phyloP scores from a whole-genome alignment of 2,113 vertebrate genomes.

The Craseonycteris thonglongyai region DNA sequence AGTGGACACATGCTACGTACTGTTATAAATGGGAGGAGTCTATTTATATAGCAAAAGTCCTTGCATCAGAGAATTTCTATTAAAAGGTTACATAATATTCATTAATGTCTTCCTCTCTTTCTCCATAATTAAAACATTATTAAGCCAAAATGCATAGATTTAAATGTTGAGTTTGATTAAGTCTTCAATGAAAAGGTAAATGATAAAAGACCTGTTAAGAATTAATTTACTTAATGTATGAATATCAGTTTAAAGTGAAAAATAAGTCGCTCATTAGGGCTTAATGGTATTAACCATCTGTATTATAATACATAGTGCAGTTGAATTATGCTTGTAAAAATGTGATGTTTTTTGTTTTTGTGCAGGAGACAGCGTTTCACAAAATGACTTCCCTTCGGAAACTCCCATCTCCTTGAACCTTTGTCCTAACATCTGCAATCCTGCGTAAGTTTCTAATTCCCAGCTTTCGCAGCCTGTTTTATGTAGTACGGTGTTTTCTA shows the following conservation, averaged over 20 bases:
- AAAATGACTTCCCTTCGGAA: slow-evolving; percentile 78
- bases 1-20: not conserved
- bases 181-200: not conserved
- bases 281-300: not conserved
- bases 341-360: not conserved
- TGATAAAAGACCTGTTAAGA: not conserved
- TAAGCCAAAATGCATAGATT: not conserved
- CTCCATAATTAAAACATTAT: not conserved
- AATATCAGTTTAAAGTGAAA: not conserved
- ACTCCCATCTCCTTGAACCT: slow-evolving; percentile 79
- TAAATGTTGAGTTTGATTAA: not conserved
- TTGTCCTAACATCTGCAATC: slow-evolving; percentile 80
- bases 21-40: not conserved
- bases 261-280: not conserved
- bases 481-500: too few relatives aligned
- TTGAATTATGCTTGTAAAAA: not conserved
- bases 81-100: not conserved
- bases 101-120: not conserved
- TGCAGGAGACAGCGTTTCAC: slow-evolving; percentile 79
- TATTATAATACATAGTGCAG: not conserved
- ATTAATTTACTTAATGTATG: not conserved
- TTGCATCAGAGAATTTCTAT: not conserved
- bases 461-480: fast-evolving
- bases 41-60: not conserved
- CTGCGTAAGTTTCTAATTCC: slow-evolving; percentile 74